phyloP scores from a whole-genome alignment of 30 jellyfish, hydroid and myxozoan genomes.

The Nemopilema nomurai region DNA sequence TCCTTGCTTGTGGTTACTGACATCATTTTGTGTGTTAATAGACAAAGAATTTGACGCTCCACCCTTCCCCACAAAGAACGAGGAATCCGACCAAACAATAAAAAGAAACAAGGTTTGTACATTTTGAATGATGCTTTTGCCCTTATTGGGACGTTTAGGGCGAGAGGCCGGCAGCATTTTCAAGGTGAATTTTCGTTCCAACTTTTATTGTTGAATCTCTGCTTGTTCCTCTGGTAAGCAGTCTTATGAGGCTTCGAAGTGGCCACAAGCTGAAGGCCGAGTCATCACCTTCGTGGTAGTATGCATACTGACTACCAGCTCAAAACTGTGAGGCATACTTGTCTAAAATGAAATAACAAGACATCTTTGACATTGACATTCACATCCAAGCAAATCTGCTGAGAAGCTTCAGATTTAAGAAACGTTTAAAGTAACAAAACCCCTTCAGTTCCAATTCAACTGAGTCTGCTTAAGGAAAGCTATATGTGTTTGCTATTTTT shows the following conservation, averaged over 20 bases:
- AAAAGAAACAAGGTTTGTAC: conserved; percentile 61
- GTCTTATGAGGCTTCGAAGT: conserved; percentile 98
- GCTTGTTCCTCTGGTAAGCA: conserved; percentile 96
- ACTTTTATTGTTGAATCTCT: conserved; percentile 87
- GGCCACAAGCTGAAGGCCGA: conserved; percentile 92
- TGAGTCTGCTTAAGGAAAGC: no score
- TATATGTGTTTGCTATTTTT: no score
- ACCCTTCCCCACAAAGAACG: conserved; percentile 53
- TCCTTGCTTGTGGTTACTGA: not conserved
- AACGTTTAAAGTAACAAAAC: no score
- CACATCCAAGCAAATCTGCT: no score
- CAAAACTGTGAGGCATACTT: conserved; percentile 96
- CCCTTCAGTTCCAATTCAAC: no score
- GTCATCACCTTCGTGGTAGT: conserved; percentile 98
- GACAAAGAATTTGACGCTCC: conserved; percentile 69
- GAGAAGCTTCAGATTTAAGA: no score
- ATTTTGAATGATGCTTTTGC: not conserved
- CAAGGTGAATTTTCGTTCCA: no score
- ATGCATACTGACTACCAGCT: conserved; percentile 98
- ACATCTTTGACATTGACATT: no score
- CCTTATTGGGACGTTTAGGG: no score
- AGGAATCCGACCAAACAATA: conserved; percentile 79
- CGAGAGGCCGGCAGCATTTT: not conserved
- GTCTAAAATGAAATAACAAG: conserved; percentile 51
- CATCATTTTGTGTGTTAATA: not conserved